Conservation (phyloP, 2,888 invertebrate genomes). For the Hypolimnas misippus region DNA sequence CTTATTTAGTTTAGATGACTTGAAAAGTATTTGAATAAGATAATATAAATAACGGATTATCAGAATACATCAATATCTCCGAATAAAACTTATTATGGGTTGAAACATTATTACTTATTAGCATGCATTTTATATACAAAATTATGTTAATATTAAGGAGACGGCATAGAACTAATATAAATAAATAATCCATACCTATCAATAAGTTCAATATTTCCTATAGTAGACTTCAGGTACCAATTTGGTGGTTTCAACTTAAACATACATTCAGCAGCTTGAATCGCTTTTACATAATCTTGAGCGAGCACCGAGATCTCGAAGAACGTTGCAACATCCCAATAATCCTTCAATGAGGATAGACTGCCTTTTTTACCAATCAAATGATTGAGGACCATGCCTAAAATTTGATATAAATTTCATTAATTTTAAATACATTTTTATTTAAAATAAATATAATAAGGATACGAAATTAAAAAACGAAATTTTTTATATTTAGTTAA, state of each 20-base stretch:
- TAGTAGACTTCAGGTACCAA: constrained; percentile 98
- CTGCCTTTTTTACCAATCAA: constrained; percentile 99
- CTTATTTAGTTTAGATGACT: no score
- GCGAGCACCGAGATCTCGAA: constrained; percentile 99
- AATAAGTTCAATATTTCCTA: constrained; percentile 97
- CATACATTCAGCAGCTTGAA: constrained; percentile 98
- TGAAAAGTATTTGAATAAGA: no score
- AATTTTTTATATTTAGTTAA: no score
- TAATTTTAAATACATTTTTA: constrained; percentile 21
- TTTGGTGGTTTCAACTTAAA: constrained; percentile 95
- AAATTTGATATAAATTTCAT: constrained; percentile 51
- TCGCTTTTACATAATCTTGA: constrained; percentile 98
- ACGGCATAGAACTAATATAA: not conserved
- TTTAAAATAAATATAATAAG: not conserved
- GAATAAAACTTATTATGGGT: no score
- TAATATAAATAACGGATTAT: no score
- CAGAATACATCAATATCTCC: no score
- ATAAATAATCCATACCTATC: constrained; percentile 77
- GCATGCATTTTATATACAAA: no score
- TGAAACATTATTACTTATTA: no score
- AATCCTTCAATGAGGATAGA: constrained; percentile 95
- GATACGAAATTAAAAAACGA: no score
- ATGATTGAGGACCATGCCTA: constrained; percentile 96
- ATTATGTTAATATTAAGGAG: no score
- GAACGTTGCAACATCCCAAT: constrained; percentile 99